Percentiles rank a stretch among this genome's conserved stretches.
phyloP scores from a whole-genome alignment of 2,888 invertebrate genomes.

The Loripinus fragilis region DNA sequence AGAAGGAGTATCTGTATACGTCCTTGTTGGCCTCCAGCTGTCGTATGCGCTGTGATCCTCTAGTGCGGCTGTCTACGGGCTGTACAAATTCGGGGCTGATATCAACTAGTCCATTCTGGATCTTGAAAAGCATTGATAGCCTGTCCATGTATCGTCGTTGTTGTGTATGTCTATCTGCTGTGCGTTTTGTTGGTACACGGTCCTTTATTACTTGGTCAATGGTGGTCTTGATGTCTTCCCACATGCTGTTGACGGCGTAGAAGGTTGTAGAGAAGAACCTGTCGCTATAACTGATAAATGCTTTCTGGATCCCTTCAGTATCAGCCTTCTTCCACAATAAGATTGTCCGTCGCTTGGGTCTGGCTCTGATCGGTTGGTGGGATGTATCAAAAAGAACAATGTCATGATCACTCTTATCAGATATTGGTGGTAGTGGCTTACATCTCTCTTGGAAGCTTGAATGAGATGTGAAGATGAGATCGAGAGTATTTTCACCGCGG shows the following conservation, averaged over 20 bases:
- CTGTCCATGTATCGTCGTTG: no score
- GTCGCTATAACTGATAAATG: neutral
- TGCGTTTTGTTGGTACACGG: slow-evolving; percentile 24
- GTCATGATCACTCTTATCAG: no score
- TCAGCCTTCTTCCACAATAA: slow-evolving; percentile 18
- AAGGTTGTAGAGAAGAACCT: neutral
- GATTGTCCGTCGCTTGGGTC: neutral
- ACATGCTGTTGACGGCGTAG: neutral
- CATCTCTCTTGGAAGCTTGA: neutral
- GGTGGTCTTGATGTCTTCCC: slow-evolving; percentile 15
- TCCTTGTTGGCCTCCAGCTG: no score
- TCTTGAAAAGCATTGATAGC: no score
- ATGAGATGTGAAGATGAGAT: neutral
- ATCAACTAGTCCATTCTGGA: no score
- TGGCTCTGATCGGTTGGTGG: neutral
- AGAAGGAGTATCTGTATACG: no score
- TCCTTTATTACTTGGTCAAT: neutral
- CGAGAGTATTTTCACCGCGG: no score
- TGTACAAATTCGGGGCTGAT: no score
- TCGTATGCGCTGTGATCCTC: no score
- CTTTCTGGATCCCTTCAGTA: neutral
- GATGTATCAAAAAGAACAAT: no score
- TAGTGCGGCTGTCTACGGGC: no score
- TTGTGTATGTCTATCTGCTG: neutral
- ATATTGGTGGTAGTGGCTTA: neutral